These are phyloP conservation scores for Chaetodon trifasciatus DNA, from an alignment of 2,797 vertebrate genomes.

Conservation along the genomic window DNA sequence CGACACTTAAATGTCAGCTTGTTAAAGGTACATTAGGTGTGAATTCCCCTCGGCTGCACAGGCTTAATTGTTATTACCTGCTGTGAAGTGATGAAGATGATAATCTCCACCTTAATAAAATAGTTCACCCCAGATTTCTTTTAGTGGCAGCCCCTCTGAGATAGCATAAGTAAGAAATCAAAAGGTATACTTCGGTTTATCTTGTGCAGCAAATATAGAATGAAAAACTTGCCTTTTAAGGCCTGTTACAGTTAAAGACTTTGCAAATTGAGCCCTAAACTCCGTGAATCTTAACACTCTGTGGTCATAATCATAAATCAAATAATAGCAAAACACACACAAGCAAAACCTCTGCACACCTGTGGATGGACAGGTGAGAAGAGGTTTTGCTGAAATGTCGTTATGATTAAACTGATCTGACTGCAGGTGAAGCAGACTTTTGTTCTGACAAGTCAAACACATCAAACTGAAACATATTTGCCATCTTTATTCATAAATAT, in stretches of 20 bases:
- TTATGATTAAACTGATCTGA: too few species aligned
- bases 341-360: too few species aligned
- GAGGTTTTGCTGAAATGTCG: too few species aligned
- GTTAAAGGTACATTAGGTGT: background rate
- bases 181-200: background rate
- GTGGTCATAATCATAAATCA: background rate
- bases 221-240: background rate
- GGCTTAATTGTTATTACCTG: background rate
- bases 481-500: conserved; percentile 87
- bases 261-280: background rate
- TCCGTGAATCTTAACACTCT: background rate
- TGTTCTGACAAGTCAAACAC: conserved; percentile 8
- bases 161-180: background rate
- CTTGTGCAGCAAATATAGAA: background rate
- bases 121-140: background rate
- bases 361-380: too few species aligned
- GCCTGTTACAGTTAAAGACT: background rate
- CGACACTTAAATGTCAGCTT: background rate
- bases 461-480: conserved; percentile 68
- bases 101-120: background rate
- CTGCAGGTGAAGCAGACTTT: too few species aligned
- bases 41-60: background rate
- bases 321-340: too few species aligned
- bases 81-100: background rate
- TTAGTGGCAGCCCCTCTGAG: background rate